These are phyloP conservation scores for Intellagama lesueurii DNA, from an alignment of 2,797 vertebrate species.

Conservation along the genomic window DNA sequence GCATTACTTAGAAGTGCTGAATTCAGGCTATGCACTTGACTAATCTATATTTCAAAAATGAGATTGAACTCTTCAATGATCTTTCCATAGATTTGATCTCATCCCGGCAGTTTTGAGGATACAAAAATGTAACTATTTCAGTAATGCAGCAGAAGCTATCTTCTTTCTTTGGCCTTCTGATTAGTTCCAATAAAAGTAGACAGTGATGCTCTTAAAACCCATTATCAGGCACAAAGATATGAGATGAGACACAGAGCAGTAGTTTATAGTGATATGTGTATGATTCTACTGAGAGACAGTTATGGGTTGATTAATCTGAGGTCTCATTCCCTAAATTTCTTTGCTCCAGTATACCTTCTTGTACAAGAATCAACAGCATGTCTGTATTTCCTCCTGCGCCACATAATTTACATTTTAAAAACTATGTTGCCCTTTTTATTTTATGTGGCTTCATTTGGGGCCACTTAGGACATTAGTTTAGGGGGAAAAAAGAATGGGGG, in stretches of 20 bases:
- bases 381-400: neutral
- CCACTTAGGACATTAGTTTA: neutral
- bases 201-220: constrained; percentile 74
- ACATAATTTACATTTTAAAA: neutral
- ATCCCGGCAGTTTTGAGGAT: constrained; percentile 70
- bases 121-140: constrained; percentile 75
- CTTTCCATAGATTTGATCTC: constrained; percentile 72
- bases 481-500: no score
- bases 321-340: neutral
- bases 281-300: neutral
- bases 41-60: constrained; percentile 82
- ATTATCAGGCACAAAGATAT: constrained; percentile 69
- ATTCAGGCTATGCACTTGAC: constrained; percentile 70
- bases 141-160: constrained; percentile 66
- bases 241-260: neutral
- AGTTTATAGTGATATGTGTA: constrained; percentile 55
- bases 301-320: neutral
- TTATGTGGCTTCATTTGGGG: neutral
- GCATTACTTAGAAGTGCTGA: constrained; percentile 80
- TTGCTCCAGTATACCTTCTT: neutral
- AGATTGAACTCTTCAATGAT: constrained; percentile 77
- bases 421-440: neutral
- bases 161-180: constrained; percentile 67
- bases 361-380: neutral
- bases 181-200: constrained; percentile 74